Evolutionary conservation across 1,140 invertebrate species (phyloP), one percentile per base, ranked within the genome.

Genomic region (Brachionus sp.): DNA sequence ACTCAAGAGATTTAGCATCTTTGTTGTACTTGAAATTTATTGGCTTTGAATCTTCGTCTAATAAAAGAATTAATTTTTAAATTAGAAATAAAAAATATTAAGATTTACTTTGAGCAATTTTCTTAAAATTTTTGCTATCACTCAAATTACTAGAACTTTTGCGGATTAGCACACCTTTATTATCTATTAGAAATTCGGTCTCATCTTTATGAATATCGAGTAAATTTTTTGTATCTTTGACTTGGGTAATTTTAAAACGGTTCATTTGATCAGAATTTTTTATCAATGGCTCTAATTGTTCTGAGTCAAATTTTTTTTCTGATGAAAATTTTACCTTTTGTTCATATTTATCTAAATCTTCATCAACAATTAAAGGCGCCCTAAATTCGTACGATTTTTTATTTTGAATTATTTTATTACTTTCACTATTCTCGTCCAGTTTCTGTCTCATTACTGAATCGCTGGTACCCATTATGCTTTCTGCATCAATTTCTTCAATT

Each of bases 11-110:
- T 50, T 46, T 75, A 13, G 70, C 37, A 75, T 75, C 42, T 75
- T 75, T 75, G 25, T 75, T 75, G n/a, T 75, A 75, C 44, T 75
- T 75, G 16, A 75, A 75, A 12, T 75, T 42, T 23, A 75, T 75
- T 25, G 39, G n/a, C 16, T 75, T 75, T 25, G 70, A 75, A 25
- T 75, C 70, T 35, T 0, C 39, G 25, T 46, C 42, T 25, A 13
- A 3, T 12, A 10, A 23, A 12, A 46, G 46, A 75, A 75, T 23
- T 13, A 46, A 5, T 42, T 25, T 46, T 13, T 29, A n/a, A 13
- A 50, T 5, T 35, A 1, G 1, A 19, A 75, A 13, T 44, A 0
- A 75, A 75, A 75, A 13, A 23, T 23, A 7, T 75, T 16, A 3
- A 9, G 35, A 5, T 39, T 35, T 73, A 73, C 68, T 16, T 73